Percentiles rank a stretch among this genome's conserved stretches.
phyloP scores from a whole-genome alignment of 1,140 invertebrate species.

The Platorchestia sp. region DNA sequence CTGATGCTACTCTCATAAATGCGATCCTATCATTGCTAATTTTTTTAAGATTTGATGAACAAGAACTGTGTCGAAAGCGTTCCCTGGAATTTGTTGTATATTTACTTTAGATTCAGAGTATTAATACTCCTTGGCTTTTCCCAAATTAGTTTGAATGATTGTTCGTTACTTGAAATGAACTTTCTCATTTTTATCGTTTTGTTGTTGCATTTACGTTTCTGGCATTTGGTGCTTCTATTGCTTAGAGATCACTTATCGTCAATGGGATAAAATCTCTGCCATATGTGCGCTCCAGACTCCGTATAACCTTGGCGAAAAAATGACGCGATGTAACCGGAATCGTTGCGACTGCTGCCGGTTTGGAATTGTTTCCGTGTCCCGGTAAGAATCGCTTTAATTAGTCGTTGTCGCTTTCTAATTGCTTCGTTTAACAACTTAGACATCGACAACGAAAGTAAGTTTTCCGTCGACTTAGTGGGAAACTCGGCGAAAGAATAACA shows the following conservation, averaged over 20 bases:
- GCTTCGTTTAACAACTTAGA: constrained; percentile 48
- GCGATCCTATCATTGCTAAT: neutral
- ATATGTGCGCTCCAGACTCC: neutral
- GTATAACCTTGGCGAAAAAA: neutral
- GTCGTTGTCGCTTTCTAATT: constrained; percentile 46
- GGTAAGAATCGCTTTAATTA: constrained; percentile 38
- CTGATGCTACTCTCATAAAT: neutral
- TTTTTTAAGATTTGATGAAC: neutral
- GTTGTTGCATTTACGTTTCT: neutral
- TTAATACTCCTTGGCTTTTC: neutral
- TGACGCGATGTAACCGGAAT: neutral
- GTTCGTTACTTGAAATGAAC: neutral
- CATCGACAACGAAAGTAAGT: constrained; percentile 17
- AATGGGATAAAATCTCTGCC: neutral
- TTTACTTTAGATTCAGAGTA: neutral
- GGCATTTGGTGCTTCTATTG: neutral
- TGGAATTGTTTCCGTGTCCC: neutral
- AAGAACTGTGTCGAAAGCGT: neutral
- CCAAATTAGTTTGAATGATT: neutral
- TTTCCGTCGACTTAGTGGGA: constrained; percentile 21
- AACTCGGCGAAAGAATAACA: constrained; percentile 42
- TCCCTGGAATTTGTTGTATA: neutral
- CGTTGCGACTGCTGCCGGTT: neutral
- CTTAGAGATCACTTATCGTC: neutral
- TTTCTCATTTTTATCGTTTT: neutral